phyloP scores from a whole-genome alignment of 1,140 invertebrate genomes.

The Heliconius hermathena region DNA sequence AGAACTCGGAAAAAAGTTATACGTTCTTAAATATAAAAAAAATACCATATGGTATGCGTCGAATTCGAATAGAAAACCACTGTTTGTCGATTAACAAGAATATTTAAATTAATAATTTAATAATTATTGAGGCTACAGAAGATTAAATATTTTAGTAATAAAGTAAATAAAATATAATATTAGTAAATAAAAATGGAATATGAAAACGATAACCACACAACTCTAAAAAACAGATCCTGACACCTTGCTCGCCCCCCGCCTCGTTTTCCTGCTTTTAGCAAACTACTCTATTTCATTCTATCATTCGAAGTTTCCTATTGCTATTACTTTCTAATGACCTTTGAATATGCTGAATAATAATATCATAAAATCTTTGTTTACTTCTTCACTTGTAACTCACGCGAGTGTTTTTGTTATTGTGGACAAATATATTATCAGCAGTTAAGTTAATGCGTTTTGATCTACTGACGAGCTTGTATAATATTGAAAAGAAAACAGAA shows the following conservation, averaged over 20 bases:
- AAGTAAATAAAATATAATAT: neutral
- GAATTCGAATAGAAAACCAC: no score
- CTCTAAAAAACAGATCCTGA: constrained; percentile 26
- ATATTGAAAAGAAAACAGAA: constrained; percentile 23
- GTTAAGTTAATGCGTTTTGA: constrained; percentile 30
- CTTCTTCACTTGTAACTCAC: constrained; percentile 70
- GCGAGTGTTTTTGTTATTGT: constrained; percentile 80
- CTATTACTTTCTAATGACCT: constrained; percentile 70
- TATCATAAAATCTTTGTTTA: constrained; percentile 80
- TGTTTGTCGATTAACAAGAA: no score
- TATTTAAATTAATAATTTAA: no score
- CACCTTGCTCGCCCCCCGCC: constrained; percentile 45
- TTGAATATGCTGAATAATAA: constrained; percentile 80
- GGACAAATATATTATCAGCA: constrained; percentile 50
- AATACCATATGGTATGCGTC: no score
- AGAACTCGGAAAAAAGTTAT: no score
- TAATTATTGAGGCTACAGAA: no score
- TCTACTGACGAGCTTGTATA: constrained; percentile 20
- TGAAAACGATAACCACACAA: neutral
- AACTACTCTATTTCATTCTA: constrained; percentile 53
- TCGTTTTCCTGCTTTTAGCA: constrained; percentile 50
- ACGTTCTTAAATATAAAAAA: no score
- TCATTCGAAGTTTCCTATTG: constrained; percentile 40
- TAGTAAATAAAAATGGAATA: neutral
- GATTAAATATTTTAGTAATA: no score